Evolutionary conservation across 2,797 vertebrate species (phyloP).

Genomic region (Cichlasoma orientale): DNA sequence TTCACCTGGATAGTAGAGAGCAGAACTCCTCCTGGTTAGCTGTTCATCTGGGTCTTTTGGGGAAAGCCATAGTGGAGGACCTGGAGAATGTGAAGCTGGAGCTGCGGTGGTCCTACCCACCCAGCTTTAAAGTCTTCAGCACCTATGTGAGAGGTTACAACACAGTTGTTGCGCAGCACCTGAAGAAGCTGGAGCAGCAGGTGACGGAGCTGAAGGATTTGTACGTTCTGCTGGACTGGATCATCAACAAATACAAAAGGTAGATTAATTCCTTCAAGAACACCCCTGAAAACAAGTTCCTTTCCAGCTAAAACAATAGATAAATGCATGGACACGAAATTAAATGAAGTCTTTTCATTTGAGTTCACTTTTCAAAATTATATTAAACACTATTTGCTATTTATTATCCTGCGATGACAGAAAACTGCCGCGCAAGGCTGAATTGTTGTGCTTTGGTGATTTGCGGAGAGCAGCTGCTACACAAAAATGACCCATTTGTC

Average conservation of each 20-base stretch:
- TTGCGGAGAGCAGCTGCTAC: no score
- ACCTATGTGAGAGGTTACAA: slow-evolving; percentile 85
- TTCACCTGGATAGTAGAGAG: slow-evolving; percentile 61
- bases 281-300: background rate
- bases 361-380: background rate
- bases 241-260: slow-evolving; percentile 86
- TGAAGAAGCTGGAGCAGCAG: slow-evolving; percentile 76
- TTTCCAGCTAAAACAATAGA: background rate
- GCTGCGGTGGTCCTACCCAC: slow-evolving; percentile 83
- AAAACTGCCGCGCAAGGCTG: background rate
- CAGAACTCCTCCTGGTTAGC: slow-evolving; percentile 75
- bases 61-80: slow-evolving; percentile 77
- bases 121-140: slow-evolving; percentile 85
- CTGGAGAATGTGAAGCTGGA: slow-evolving; percentile 82
- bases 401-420: background rate
- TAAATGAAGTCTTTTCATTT: background rate
- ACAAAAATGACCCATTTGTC: no score
- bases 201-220: slow-evolving; percentile 76
- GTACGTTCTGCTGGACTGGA: slow-evolving; percentile 86
- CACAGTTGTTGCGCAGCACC: slow-evolving; percentile 77
- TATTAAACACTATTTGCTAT: background rate
- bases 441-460: background rate
- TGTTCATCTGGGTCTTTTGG: slow-evolving; percentile 81
- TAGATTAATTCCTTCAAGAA: background rate
- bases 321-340: background rate